A percentile compares a stretch with the other conserved stretches of the same genome.
phyloP scores from a whole-genome alignment of 2,113 vertebrate genomes.

The Sitta europaea region DNA sequence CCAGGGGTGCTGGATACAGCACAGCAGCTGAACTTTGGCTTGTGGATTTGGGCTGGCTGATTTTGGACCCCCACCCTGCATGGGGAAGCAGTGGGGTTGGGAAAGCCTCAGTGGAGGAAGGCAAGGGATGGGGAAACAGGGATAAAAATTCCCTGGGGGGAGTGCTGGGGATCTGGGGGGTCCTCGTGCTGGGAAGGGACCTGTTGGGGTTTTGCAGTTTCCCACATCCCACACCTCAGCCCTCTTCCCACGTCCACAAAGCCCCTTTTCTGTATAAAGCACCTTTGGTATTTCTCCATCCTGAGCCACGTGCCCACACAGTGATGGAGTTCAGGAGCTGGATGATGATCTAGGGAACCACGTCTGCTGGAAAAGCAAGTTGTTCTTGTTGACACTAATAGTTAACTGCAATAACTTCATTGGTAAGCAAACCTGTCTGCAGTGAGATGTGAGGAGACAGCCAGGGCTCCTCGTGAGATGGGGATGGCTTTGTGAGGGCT shows the following conservation, averaged over 20 bases:
- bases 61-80: not conserved
- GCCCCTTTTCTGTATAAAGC: accelerated
- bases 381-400: not conserved
- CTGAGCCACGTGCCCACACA: accelerated
- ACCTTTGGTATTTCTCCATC: not conserved
- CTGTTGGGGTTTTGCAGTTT: not conserved
- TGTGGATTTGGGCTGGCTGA: accelerated
- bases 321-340: accelerated
- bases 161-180: not conserved
- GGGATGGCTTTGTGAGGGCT: not conserved
- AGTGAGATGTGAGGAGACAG: not conserved
- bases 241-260: not conserved
- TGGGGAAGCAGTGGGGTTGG: not conserved
- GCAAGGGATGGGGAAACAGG: not conserved
- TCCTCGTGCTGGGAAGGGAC: not conserved
- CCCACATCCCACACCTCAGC: not conserved
- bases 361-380: not conserved
- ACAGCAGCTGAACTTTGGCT: not conserved
- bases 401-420: not conserved
- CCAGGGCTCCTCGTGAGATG: not conserved
- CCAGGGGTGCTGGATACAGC: not conserved
- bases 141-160: not conserved
- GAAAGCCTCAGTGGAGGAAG: not conserved
- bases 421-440: not conserved
- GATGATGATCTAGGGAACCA: not conserved